Evolutionary conservation across 1,140 invertebrate species (phyloP).

Genomic region (Ephestia elutella): DNA sequence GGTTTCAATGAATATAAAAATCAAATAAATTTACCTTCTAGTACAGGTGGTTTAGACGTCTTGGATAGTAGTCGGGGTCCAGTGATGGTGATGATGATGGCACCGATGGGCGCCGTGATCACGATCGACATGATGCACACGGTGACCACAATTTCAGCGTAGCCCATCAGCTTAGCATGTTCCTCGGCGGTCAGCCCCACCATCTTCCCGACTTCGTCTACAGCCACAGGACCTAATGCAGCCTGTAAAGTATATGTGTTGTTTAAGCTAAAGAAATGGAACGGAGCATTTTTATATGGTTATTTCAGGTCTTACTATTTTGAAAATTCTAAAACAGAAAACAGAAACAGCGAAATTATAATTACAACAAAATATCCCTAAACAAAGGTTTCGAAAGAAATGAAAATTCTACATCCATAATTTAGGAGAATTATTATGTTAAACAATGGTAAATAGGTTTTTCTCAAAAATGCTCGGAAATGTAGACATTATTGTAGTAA

Average conservation of each 20-base stretch:
- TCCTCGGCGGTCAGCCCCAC: conserved; percentile 34
- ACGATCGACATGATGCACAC: conserved; percentile 92
- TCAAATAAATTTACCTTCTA: conserved; percentile 68
- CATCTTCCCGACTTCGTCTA: conserved; percentile 62
- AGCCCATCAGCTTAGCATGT: conserved; percentile 33
- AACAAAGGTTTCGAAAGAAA: no score
- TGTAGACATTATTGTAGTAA: no score
- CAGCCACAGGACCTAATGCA: conserved; percentile 68
- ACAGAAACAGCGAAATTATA: no score
- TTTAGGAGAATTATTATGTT: no score
- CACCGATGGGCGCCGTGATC: conserved; percentile 91
- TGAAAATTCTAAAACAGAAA: no score
- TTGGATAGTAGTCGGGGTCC: conserved; percentile 86
- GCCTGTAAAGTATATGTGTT: conserved; percentile 45
- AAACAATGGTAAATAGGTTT: no score
- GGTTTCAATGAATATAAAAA: neutral
- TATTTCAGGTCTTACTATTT: no score
- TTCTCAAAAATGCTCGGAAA: no score
- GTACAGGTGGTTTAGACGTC: conserved; percentile 76
- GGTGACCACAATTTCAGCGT: conserved; percentile 78
- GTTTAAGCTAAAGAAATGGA: neutral
- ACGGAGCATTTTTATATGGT: no score
- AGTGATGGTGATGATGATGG: conserved; percentile 87
- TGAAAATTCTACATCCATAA: no score
- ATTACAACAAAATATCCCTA: no score